Evolutionary conservation across 2,888 invertebrate species (phyloP), one percentile per base, ranked within the genome.

Genomic region (Phytoseiulus persimilis): DNA sequence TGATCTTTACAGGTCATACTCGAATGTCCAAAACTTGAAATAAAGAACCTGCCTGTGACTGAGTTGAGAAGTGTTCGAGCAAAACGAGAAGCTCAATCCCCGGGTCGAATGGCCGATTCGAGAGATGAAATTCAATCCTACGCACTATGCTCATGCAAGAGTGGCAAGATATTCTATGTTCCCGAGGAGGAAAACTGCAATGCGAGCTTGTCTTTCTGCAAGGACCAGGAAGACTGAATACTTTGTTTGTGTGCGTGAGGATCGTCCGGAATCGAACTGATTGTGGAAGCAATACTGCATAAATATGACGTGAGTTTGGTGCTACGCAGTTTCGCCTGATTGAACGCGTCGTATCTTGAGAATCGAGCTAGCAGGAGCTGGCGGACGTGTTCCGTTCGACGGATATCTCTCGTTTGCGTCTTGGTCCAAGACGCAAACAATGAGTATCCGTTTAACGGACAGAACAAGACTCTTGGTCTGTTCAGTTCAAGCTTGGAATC

Each of bases 51-150:
- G 0, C 87, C 87, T 23, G 45, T 87, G n/a, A 23, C 87, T 33
- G 87, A 33, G n/a, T 28, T 87, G 87, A 33, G 31, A 39, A 87
- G 87, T 87, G 87, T 87, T 2, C 87, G 87, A 6, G 87, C 45
- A 28, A 87, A 33, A 87, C 32, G 87, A 23, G 45, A 87, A 6
- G 0, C 31, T 11, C 32, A 87, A 11, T 33, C 28, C 6, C 87
- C 18, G 23, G 32, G 23, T 6, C 31, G 33, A 32, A 6, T 9
- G n/a, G 2, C 9, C 32, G 39, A 87, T 33, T 33, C 33, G 45
- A 33, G 11, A 32, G 87, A 11, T 33, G 87, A 87, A 6, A n/a
- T 9, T 11, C 28, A 32, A 23, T 39, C 39, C 0, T 87, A 33
- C 18, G 87, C 87, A 5, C 18, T 87, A 18, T 87, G 87, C 18